These are phyloP conservation scores for Conus betulinus DNA, from an alignment of 1,140 invertebrate genomes.

Conservation along the genomic window DNA sequence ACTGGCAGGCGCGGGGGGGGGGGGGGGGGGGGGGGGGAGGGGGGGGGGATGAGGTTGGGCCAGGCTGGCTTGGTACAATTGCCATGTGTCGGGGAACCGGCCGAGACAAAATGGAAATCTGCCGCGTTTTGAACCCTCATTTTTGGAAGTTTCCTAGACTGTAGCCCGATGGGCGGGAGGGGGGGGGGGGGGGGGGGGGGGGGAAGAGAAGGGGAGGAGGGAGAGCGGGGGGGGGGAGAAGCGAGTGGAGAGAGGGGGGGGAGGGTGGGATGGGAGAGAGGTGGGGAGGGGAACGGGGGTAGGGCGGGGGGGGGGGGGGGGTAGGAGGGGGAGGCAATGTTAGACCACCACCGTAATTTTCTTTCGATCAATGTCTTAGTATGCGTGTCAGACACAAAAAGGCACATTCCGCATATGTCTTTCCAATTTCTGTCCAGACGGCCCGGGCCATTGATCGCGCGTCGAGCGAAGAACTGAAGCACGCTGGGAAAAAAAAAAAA, in stretches of 20 bases:
- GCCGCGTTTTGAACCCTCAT: slow-evolving; percentile 30
- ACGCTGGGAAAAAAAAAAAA: background rate
- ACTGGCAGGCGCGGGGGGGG: too few species aligned
- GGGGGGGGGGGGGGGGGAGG: too few species aligned
- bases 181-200: too few species aligned
- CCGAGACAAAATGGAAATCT: slow-evolving; percentile 24
- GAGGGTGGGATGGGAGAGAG: too few species aligned
- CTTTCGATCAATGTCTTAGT: slow-evolving; percentile 31
- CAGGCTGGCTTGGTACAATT: background rate
- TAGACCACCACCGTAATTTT: slow-evolving; percentile 29
- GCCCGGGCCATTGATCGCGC: slow-evolving; percentile 18
- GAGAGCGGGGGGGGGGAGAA: too few species aligned
- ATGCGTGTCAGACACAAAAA: slow-evolving; percentile 35
- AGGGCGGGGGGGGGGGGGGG: too few species aligned
- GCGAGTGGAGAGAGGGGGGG: too few species aligned
- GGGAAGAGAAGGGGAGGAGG: too few species aligned
- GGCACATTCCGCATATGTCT: slow-evolving; percentile 37
- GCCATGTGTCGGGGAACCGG: slow-evolving; percentile 4
- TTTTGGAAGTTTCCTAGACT: slow-evolving; percentile 25
- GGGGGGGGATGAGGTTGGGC: background rate
- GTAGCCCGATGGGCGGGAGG: background rate
- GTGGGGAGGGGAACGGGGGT: too few species aligned
- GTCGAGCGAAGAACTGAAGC: background rate
- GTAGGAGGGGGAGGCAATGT: background rate
- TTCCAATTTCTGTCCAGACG: slow-evolving; percentile 30